Base-by-base conservation (phyloP, 2,888 invertebrate genomes). In the Terebella lapidaria region DNA sequence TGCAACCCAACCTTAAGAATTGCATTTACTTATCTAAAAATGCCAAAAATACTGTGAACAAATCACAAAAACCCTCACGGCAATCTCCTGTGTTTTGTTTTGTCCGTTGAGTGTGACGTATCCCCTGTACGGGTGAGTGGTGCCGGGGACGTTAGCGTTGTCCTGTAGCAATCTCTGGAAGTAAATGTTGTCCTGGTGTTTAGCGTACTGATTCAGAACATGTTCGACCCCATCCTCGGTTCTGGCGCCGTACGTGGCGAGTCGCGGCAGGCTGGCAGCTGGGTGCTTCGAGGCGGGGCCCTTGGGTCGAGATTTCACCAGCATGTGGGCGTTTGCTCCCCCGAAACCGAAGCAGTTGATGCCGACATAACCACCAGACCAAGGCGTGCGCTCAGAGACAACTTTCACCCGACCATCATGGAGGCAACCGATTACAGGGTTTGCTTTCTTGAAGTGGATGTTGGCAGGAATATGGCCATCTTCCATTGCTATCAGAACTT, bases 331-430 rank as follows among this genome's bases (percentile, higher is more conserved):
- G 67, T 73, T 75, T 2, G 72, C 76, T 60, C 96, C 96, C 62
- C 96, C 95, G 82, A 95, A 96, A 27, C 96, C 96, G 80, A 96
- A 96, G 5, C 93, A 94, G 83, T 95, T 97, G 25, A 97, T 80
- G 20, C 89, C 94, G 58, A 91, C 87, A 61, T 91, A 85, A 25
- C 94, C 94, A 56, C 94, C 94, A 58, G 88, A 86, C 89, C 60
- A 60, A 2, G 28, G 30, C 3, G 53, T 59, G 15, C 20, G 22
- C 28, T 52, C 20, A 25, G 4, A 10, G 22, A 60, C 57, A 3
- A 60, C 57, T 22, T 91, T 87, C n/a, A 96, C 84, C 54, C 90
- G 84, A 0, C 94, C 95, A 76, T 94, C 92, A 64, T 81, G 80
- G 51, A 97, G 83, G 24, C 90, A 91, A 10, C 91, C 88, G 62